Conservation (phyloP, 2,888 invertebrate genomes). For the Drosophila neonasuta region DNA sequence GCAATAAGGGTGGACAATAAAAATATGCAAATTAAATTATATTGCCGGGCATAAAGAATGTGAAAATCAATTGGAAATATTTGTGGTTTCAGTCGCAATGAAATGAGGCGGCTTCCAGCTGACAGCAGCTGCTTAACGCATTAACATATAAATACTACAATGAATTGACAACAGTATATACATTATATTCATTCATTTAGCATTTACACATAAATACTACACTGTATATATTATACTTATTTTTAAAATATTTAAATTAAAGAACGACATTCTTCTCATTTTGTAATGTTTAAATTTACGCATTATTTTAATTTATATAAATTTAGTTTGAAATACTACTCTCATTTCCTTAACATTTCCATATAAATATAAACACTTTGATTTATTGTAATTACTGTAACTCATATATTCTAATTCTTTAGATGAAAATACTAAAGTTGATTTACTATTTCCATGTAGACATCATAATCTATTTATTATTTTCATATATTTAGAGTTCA, state of each 20-base stretch:
- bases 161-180: neutral
- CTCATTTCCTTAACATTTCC: too few species aligned
- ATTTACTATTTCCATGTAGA: too few species aligned
- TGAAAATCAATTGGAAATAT: conserved; percentile 45
- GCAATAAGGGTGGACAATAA: conserved; percentile 14
- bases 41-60: conserved; percentile 26
- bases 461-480: too few species aligned
- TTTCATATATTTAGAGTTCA: too few species aligned
- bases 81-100: conserved; percentile 23
- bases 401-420: too few species aligned
- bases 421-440: too few species aligned
- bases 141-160: conserved; percentile 4
- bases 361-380: too few species aligned
- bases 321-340: too few species aligned
- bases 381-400: too few species aligned
- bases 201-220: conserved; percentile 1
- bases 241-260: neutral
- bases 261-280: neutral
- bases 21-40: conserved; percentile 48
- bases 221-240: too few species aligned
- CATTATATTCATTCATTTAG: conserved; percentile 5
- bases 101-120: conserved; percentile 3
- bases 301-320: neutral
- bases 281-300: neutral
- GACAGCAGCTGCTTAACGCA: conserved; percentile 21